phyloP scores from a whole-genome alignment of 2,113 vertebrate genomes.

The Pandion haliaetus region DNA sequence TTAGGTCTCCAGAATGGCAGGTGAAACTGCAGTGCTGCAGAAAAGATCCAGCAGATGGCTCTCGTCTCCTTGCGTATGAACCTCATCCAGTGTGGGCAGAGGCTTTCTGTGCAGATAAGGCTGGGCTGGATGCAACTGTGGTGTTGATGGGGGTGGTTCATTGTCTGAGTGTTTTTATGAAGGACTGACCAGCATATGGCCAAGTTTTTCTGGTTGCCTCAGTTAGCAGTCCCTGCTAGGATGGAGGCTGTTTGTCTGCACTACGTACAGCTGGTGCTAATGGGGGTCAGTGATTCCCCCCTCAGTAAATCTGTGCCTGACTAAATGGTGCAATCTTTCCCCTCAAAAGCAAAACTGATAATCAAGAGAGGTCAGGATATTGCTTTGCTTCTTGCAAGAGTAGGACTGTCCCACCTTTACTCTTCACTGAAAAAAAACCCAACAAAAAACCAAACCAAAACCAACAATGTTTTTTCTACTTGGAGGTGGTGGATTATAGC shows the following conservation, averaged over 20 bases:
- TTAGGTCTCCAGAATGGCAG: neutral
- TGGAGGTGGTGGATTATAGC: neutral
- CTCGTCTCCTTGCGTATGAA: fast-evolving
- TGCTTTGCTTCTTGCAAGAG: neutral
- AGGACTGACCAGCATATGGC: no score
- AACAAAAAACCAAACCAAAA: neutral
- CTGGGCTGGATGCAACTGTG: neutral
- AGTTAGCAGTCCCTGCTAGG: no score
- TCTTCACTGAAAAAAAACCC: neutral
- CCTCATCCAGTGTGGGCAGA: fast-evolving
- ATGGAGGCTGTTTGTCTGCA: neutral
- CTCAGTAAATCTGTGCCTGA: neutral
- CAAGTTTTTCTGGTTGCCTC: neutral
- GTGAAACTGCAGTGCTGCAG: fast-evolving
- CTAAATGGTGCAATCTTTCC: neutral
- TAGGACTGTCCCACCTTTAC: neutral
- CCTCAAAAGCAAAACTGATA: neutral
- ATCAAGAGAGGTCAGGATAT: neutral
- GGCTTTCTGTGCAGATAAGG: neutral
- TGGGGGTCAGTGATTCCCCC: neutral
- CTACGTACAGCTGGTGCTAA: neutral
- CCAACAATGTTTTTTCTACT: neutral
- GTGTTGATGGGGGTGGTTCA: fast-evolving
- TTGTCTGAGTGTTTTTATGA: neutral
- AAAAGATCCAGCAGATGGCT: neutral